These are phyloP conservation scores for Thunnus albacares DNA, from an alignment of 2,797 vertebrate species.

Conservation along the genomic window DNA sequence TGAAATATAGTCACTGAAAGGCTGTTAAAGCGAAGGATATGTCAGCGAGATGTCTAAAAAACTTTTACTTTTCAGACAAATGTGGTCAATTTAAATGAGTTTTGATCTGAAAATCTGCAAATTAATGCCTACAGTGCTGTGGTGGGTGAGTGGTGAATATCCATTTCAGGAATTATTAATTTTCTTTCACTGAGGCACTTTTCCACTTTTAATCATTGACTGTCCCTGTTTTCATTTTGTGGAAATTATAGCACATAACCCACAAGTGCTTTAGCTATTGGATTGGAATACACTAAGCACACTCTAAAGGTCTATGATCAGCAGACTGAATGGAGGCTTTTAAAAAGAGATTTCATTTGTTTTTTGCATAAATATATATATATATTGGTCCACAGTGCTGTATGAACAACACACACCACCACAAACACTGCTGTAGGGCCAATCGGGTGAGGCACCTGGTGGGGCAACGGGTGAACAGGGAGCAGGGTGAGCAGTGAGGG, in stretches of 20 bases:
- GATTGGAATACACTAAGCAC: slow-evolving; percentile 1
- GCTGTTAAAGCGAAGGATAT: neutral
- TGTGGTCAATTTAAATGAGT: too few relatives aligned
- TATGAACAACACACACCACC: neutral
- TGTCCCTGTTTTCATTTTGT: slow-evolving; percentile 21
- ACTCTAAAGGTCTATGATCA: neutral
- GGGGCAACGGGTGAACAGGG: slow-evolving; percentile 38
- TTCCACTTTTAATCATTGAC: slow-evolving; percentile 3
- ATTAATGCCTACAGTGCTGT: neutral
- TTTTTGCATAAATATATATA: neutral
- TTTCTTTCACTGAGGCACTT: slow-evolving; percentile 10
- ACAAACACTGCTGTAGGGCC: neutral
- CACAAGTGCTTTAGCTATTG: slow-evolving; percentile 19
- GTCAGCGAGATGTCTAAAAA: neutral
- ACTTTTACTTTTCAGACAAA: too few relatives aligned
- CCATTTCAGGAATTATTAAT: neutral
- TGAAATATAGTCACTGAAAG: neutral
- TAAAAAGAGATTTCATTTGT: neutral
- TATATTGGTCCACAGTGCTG: neutral
- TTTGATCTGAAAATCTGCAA: too few relatives aligned
- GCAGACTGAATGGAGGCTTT: neutral
- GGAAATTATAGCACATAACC: neutral
- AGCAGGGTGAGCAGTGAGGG: slow-evolving; percentile 37
- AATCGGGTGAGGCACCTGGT: neutral
- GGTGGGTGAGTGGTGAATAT: neutral